A percentile compares a stretch with the other conserved stretches of the same genome.
phyloP scores from a whole-genome alignment of 2,113 vertebrate genomes.

The Heptranchias perlo region DNA sequence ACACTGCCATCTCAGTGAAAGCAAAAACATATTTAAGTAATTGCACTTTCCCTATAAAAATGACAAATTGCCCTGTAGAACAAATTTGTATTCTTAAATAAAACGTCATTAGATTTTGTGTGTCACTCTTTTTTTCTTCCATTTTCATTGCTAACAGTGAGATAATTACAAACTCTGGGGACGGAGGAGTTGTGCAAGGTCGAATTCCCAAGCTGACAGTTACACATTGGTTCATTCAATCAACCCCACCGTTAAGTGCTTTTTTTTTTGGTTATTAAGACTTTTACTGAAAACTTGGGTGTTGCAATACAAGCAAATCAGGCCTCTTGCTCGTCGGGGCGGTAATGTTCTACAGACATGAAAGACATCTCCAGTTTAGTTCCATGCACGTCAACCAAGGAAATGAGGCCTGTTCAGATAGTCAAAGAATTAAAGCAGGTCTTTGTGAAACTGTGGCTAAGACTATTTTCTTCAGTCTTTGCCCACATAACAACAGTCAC shows the following conservation, averaged over 20 bases:
- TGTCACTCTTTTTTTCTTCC: conserved; percentile 1
- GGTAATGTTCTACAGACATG: too few species aligned
- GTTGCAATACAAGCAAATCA: neutral
- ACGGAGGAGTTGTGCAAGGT: neutral
- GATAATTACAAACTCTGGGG: conserved; percentile 16
- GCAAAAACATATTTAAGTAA: conserved; percentile 19
- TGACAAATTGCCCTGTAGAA: conserved; percentile 14
- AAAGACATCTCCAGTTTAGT: neutral
- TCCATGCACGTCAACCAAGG: neutral
- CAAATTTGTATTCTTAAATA: conserved; percentile 22
- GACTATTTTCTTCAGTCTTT: neutral
- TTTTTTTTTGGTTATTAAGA: neutral
- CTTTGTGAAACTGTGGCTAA: neutral
- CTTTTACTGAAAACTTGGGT: neutral
- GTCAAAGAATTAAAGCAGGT: neutral
- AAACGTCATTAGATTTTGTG: neutral
- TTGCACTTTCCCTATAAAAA: neutral
- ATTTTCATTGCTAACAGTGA: neutral
- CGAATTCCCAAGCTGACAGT: neutral
- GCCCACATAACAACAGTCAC: neutral
- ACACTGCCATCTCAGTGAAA: neutral
- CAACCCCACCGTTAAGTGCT: neutral
- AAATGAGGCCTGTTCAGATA: neutral
- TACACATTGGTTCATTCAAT: conserved; percentile 32
- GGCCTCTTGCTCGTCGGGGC: neutral